These are phyloP conservation scores for Pyrocephalus nanus DNA, from an alignment of 2,797 vertebrate species.

Conservation along the genomic window DNA sequence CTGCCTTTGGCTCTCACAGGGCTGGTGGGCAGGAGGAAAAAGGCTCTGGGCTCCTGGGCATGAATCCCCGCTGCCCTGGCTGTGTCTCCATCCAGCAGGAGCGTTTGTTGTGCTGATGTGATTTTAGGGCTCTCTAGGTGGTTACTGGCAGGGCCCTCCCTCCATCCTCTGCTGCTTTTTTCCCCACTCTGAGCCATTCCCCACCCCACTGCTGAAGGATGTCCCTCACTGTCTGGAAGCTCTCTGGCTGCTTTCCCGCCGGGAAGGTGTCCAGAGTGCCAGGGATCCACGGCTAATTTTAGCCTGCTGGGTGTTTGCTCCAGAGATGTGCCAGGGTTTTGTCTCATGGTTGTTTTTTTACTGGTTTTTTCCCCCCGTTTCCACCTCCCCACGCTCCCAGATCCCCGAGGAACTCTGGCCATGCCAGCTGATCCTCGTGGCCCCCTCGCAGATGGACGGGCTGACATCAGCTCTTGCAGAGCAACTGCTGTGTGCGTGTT, in stretches of 20 bases:
- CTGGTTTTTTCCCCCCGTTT: neutral
- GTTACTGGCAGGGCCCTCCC: neutral
- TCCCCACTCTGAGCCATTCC: too few species aligned
- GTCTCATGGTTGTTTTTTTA: neutral
- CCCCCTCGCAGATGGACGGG: neutral
- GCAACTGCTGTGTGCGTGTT: neutral
- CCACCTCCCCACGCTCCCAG: neutral
- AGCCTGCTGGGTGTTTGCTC: neutral
- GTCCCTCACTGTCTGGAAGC: neutral
- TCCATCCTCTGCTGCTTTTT: neutral
- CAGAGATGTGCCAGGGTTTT: neutral
- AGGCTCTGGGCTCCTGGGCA: neutral
- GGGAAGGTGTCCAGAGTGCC: neutral
- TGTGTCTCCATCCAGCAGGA: neutral
- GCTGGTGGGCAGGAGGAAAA: neutral
- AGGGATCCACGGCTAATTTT: neutral
- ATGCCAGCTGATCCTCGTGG: neutral
- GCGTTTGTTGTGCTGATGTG: rapidly evolving
- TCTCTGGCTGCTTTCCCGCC: neutral
- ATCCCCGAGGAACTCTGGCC: neutral
- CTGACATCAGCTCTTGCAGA: neutral
- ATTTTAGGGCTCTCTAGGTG: neutral
- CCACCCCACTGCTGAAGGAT: neutral
- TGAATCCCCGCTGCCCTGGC: rapidly evolving
- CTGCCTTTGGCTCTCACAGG: neutral